Evolutionary conservation across 2,888 invertebrate genomes (phyloP), one percentile per base, ranked within the genome.

Genomic region (Campoplex nolae): DNA sequence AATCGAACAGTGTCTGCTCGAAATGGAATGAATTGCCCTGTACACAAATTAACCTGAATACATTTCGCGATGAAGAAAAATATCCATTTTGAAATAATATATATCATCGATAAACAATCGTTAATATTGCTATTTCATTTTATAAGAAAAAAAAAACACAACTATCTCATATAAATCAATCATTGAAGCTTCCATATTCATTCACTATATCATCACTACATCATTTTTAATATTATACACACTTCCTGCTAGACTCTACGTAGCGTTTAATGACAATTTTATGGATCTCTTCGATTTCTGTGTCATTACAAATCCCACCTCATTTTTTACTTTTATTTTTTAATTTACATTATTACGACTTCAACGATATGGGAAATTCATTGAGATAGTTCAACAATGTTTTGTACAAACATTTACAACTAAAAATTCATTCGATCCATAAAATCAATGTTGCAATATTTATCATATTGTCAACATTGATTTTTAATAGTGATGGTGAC

Each of bases 211-310:
- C n/a, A n/a, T n/a, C n/a, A n/a, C n/a, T n/a, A 83, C 23, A 38
- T 28, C 9, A 75, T 75, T 75, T 32, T 23, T 81, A 38, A 16
- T 75, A 68, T 56, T 42, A 23, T 23, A 68, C 67, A 45, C 81
- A 74, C 42, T 80, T 71, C 67, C 67, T 73, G 70, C 45, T 85
- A 80, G 42, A 62, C 77, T 83, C 56, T 74, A 77, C 67, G 75
- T 87, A 82, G 67, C 65, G 56, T 83, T 75, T 65, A 83, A 83
- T 42, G 75, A 76, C 82, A 67, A 76, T 54, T 76, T 79, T 23
- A 77, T 54, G 71, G 62, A 87, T 87, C 84, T 84, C 82, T 75
- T 74, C 70, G 62, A 84, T 84, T 78, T 62, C 7, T 45, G 58
- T 70, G 51, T 62, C 56, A 51, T 45, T n/a, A 73, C 35, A 42